Conservation (phyloP, 2,888 invertebrate species). For the Cephalotes varians region DNA sequence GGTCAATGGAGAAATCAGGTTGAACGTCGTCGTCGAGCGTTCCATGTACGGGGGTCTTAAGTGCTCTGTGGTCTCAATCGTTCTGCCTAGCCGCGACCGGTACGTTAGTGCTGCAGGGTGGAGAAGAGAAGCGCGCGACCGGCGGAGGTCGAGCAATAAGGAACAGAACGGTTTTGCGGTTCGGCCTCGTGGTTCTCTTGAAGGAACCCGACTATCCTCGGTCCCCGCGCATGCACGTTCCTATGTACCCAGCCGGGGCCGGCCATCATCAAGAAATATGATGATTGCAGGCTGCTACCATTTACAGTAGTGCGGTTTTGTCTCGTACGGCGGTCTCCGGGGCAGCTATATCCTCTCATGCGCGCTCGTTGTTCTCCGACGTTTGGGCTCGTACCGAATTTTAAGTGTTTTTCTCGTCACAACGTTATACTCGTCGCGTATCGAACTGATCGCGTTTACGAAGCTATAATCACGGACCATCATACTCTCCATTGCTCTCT, state of each 20-base stretch:
- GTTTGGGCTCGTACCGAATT: conserved; percentile 52
- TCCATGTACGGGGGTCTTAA: conserved; percentile 64
- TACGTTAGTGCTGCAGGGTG: conserved; percentile 54
- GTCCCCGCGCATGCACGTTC: conserved; percentile 55
- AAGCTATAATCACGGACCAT: not conserved
- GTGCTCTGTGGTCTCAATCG: conserved; percentile 74
- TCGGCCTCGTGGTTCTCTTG: conserved; percentile 71
- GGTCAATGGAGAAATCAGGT: conserved; percentile 74
- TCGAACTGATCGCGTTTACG: not conserved
- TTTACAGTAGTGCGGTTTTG: conserved; percentile 84
- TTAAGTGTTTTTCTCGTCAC: conserved; percentile 55
- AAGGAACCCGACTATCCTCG: conserved; percentile 62
- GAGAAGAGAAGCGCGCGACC: conserved; percentile 62
- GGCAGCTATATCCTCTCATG: conserved; percentile 51
- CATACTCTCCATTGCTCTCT: not conserved
- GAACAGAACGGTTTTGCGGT: conserved; percentile 83
- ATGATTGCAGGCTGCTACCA: conserved; percentile 84
- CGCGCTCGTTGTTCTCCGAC: conserved; percentile 50
- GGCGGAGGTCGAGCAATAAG: conserved; percentile 81
- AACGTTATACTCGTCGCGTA: not conserved
- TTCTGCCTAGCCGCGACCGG: conserved; percentile 49
- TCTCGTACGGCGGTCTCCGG: conserved; percentile 64
- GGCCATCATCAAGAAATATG: conserved; percentile 83
- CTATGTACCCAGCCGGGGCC: conserved; percentile 64
- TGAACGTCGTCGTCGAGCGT: conserved; percentile 62